Conservation (phyloP, 2,113 vertebrate genomes). For the Daubentonia madagascariensis region DNA sequence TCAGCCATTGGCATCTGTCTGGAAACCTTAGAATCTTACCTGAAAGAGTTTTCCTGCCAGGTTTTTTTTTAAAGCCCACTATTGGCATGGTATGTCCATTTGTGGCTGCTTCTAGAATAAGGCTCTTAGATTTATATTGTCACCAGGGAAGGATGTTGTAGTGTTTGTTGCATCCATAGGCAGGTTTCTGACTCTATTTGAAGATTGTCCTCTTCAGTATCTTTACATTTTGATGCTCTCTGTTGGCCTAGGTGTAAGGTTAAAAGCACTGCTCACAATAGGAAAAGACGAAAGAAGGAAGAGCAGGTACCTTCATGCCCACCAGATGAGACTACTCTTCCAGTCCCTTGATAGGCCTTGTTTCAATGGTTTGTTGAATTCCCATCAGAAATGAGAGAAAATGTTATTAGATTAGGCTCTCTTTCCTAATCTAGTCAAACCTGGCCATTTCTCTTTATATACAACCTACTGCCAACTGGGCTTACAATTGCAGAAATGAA, state of each 20-base stretch:
- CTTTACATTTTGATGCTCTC: neutral
- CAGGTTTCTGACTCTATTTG: neutral
- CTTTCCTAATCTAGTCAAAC: neutral
- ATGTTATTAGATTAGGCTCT: too few species aligned
- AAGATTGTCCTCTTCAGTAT: neutral
- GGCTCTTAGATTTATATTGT: neutral
- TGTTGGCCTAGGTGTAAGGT: neutral
- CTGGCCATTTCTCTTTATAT: neutral
- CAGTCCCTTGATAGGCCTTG: accelerated
- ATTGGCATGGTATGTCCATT: neutral
- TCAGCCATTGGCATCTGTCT: neutral
- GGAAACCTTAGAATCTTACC: neutral
- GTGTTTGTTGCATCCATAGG: neutral
- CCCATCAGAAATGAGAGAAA: neutral
- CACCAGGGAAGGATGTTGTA: neutral
- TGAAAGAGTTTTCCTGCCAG: neutral
- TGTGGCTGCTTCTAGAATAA: neutral
- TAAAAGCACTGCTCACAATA: neutral
- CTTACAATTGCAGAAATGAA: conserved; percentile 13
- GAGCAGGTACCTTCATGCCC: neutral
- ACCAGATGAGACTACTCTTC: neutral
- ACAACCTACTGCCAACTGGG: neutral
- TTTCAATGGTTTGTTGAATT: neutral
- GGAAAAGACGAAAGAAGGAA: neutral
- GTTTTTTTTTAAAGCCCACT: neutral